These are phyloP conservation scores for Brachionus plicatilis DNA, from an alignment of 1,140 invertebrate genomes.

Conservation along the genomic window DNA sequence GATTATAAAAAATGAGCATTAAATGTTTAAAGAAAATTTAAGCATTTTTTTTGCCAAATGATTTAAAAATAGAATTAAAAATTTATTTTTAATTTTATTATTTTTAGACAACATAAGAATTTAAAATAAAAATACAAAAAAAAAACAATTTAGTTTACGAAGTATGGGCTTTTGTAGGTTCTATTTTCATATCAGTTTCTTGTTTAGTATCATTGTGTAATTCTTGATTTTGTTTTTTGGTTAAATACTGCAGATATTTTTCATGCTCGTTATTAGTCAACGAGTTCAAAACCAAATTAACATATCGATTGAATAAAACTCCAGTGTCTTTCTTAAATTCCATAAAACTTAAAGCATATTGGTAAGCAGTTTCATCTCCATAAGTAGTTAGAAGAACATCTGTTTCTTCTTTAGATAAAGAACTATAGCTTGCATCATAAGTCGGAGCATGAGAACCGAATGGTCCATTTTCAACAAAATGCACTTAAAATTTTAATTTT, in stretches of 20 bases:
- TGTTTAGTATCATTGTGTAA: background rate
- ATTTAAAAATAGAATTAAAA: background rate
- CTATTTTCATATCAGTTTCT: background rate
- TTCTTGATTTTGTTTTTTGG: background rate
- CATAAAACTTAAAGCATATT: conserved; percentile 71
- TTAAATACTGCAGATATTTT: conserved; percentile 15
- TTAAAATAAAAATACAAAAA: background rate
- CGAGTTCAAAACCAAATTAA: conserved; percentile 4
- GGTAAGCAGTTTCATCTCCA: conserved; percentile 76
- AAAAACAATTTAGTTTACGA: background rate
- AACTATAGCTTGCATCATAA: conserved; percentile 90
- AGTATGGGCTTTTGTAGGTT: background rate
- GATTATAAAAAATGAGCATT: too few species aligned
- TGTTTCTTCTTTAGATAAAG: conserved; percentile 83
- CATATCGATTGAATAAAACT: conserved; percentile 13
- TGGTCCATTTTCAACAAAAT: conserved; percentile 84
- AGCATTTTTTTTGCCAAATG: background rate
- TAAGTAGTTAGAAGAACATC: conserved; percentile 84
- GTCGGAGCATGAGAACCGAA: conserved; percentile 89
- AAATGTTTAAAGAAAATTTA: background rate
- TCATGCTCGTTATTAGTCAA: conserved; percentile 33
- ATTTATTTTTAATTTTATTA: background rate
- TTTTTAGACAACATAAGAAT: background rate
- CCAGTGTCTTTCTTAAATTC: conserved; percentile 30
- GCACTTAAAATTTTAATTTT: conserved; percentile 58